phyloP scores from a whole-genome alignment of 1,140 invertebrate species.

The Lepidurus apus region DNA sequence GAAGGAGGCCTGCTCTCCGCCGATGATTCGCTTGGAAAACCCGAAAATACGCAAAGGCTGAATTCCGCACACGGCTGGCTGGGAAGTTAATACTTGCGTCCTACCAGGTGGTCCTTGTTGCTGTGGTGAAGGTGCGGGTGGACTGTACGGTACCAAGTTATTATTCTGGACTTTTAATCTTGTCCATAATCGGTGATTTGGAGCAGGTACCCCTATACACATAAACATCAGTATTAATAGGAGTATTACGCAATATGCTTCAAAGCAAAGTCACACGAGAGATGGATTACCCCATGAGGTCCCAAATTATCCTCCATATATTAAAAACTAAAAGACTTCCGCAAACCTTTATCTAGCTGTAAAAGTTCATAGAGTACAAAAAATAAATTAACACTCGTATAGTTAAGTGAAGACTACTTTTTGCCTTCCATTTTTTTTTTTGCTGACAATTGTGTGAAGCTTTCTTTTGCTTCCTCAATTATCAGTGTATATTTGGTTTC shows the following conservation, averaged over 20 bases:
- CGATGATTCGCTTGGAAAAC: conserved; percentile 70
- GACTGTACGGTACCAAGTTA: conserved; percentile 5
- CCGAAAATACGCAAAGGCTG: conserved; percentile 59
- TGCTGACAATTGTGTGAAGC: no score
- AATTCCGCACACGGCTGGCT: conserved; percentile 41
- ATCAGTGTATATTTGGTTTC: no score
- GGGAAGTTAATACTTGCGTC: conserved; percentile 24
- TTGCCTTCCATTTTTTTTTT: no score
- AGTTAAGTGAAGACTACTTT: no score
- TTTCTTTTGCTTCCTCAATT: no score
- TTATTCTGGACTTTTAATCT: conserved; percentile 15
- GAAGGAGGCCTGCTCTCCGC: conserved; percentile 48
- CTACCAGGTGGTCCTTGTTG: conserved; percentile 28
- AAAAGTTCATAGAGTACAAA: no score
- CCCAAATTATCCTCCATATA: no score
- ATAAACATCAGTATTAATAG: neutral
- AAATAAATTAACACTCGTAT: no score
- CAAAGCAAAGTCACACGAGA: no score
- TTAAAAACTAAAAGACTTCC: no score
- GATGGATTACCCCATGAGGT: no score
- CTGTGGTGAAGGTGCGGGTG: conserved; percentile 29
- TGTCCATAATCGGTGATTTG: conserved; percentile 14
- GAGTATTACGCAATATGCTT: neutral
- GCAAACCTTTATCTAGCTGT: no score
- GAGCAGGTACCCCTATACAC: conserved; percentile 8